A percentile compares a stretch with the other conserved stretches of the same genome.
phyloP scores from a whole-genome alignment of 2,888 invertebrate genomes.

The Eilema sororculum region DNA sequence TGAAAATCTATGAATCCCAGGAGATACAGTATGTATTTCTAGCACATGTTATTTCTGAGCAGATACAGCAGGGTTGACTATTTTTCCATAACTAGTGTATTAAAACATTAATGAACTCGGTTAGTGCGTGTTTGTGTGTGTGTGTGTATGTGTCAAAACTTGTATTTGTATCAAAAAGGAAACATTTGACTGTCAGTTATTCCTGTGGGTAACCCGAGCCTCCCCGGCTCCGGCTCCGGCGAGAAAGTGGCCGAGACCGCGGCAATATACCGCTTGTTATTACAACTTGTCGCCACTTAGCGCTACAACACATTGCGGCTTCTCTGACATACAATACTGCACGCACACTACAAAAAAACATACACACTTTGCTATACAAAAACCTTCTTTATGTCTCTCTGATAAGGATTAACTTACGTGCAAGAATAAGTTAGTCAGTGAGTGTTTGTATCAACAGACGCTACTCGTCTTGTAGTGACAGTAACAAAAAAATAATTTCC shows the following conservation, averaged over 20 bases:
- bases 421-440: slow-evolving; percentile 24
- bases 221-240: slow-evolving; percentile 49
- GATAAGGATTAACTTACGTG: slow-evolving; percentile 19
- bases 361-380: slow-evolving; percentile 17
- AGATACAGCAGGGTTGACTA: no score
- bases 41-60: background rate
- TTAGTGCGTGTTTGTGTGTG: background rate
- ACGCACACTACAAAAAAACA: slow-evolving; percentile 20
- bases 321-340: slow-evolving; percentile 72
- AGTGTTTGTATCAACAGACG: slow-evolving; percentile 66
- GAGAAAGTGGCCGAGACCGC: slow-evolving; percentile 52
- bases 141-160: slow-evolving; percentile 25
- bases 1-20: background rate
- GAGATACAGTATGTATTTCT: no score
- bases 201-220: slow-evolving; percentile 53
- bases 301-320: slow-evolving; percentile 62
- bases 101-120: background rate
- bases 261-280: slow-evolving; percentile 79
- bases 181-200: slow-evolving; percentile 25
- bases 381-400: slow-evolving; percentile 32
- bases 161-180: slow-evolving; percentile 28
- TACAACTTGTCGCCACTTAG: slow-evolving; percentile 81
- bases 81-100: background rate
- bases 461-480: slow-evolving; percentile 70
- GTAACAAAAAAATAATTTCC: slow-evolving; percentile 53